These are phyloP conservation scores for Anneissia japonica DNA, from an alignment of 35 echinoderm and acorn worm genomes.

Conservation along the genomic window DNA sequence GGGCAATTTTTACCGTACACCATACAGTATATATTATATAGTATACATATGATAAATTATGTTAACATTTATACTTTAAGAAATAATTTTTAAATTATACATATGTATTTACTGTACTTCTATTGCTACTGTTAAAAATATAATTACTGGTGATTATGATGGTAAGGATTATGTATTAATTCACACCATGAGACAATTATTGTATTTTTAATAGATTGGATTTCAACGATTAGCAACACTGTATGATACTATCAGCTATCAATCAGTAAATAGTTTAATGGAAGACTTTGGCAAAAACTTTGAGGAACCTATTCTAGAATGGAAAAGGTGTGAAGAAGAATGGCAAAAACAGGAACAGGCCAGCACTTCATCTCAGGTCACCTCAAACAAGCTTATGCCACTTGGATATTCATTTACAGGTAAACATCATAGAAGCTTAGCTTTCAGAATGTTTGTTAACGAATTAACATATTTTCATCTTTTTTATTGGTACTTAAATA, in stretches of 20 bases:
- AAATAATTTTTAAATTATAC: no score
- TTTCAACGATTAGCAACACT: background rate
- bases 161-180: background rate
- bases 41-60: no score
- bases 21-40: no score
- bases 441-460: no score
- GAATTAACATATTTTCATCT: no score
- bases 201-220: background rate
- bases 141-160: no score
- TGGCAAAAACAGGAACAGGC: background rate
- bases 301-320: background rate
- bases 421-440: no score
- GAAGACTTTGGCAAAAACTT: background rate
- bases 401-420: conserved; percentile 15
- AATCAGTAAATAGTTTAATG: background rate
- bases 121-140: no score
- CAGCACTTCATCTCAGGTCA: background rate
- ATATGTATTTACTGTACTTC: no score
- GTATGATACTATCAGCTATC: background rate
- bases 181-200: background rate
- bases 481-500: no score
- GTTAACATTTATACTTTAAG: no score
- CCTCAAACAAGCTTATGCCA: background rate
- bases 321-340: background rate
- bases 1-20: no score